Base-by-base conservation (phyloP, 2,113 vertebrate species). In the Lucifuga dentata region DNA sequence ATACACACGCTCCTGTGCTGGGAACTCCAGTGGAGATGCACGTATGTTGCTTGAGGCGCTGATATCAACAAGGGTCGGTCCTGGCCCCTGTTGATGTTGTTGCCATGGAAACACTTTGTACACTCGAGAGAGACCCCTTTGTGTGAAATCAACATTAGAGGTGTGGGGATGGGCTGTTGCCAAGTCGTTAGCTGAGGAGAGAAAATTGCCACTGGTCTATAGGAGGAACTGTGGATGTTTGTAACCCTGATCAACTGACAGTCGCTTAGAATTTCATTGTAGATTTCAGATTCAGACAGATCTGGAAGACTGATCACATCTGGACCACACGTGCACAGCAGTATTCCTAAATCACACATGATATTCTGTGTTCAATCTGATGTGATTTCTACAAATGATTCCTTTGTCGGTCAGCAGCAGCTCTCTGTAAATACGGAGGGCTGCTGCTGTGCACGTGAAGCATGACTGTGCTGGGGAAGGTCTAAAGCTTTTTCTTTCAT, bases 81-180 rank as follows among this genome's bases (percentile, higher is more conserved):
- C 41, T 12, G 44, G 69, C 60, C 73, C 60, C 55, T 77, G 75
- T 83, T 81, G 58, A 68, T 43, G 60, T 79, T 52, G 88, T 89
- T 82, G 79, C 81, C 71, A 85, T 84, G 83, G 89, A 68, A 85
- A 91, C 84, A 2, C 17, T 53, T 44, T 8, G 38, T 43, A 73
- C 36, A 56, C n/a, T 11, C 0, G 12, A 38, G 20, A 68, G 32
- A 33, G 40, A 35, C 63, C 63, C 36, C 20, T 41, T 46, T 0
- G 5, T 55, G 66, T 41, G 45, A 68, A 74, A 77, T 61, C 2
- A 6, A 56, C 56, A 26, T 51, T 40, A 44, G 43, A 32, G 70
- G 39, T 58, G 66, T 48, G 21, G 16, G 45, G 40, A 26, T 46
- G 50, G 21, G 58, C 62, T 58, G 21, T 0, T 40, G 20, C 1